phyloP scores from a whole-genome alignment of 2,888 invertebrate species.

The Thereva nobilitata region DNA sequence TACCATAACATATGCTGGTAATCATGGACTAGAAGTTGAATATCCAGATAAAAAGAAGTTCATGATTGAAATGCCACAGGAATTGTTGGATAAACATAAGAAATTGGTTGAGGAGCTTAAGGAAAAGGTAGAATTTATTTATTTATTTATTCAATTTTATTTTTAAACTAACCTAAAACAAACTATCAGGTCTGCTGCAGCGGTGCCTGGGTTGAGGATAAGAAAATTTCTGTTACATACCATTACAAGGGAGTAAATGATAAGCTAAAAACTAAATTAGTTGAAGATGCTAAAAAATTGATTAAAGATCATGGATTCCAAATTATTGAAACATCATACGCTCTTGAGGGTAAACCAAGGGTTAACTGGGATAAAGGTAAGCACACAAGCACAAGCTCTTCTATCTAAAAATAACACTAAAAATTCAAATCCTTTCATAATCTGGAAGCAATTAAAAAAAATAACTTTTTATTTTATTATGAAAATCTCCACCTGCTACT shows the following conservation, averaged over 20 bases:
- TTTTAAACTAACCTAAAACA: not conserved
- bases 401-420: constrained; percentile 7
- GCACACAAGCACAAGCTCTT: constrained; percentile 39
- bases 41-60: constrained; percentile 78
- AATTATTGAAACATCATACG: constrained; percentile 71
- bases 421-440: not conserved
- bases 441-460: no score
- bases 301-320: constrained; percentile 71
- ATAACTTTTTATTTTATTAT: no score
- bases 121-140: constrained; percentile 61
- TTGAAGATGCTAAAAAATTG: constrained; percentile 65
- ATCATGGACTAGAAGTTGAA: constrained; percentile 74
- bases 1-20: constrained; percentile 73
- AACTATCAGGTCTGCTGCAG: constrained; percentile 65
- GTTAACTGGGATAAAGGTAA: constrained; percentile 78
- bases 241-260: constrained; percentile 73
- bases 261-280: constrained; percentile 63
- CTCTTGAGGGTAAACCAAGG: constrained; percentile 77
- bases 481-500: no score
- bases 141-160: constrained; percentile 3
- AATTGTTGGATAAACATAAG: constrained; percentile 69
- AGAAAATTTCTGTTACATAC: constrained; percentile 73
- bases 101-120: constrained; percentile 68
- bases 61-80: constrained; percentile 74
- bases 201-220: constrained; percentile 79